Evolutionary conservation across 2,888 invertebrate genomes (phyloP).

Genomic region (Loripinus fragilis): DNA sequence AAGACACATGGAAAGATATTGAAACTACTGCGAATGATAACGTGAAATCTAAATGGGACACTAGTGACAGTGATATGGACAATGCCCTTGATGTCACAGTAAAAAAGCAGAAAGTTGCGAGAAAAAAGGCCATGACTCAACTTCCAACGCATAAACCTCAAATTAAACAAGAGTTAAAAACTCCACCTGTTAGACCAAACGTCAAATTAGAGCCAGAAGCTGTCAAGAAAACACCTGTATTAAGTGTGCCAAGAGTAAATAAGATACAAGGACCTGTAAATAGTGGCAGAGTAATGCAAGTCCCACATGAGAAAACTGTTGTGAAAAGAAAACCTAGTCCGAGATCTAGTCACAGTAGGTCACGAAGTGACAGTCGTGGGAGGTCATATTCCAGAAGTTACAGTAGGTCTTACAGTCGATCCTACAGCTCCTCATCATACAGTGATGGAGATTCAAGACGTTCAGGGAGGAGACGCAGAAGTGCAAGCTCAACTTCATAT

Average conservation of each 20-base stretch:
- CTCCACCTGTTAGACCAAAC: constrained; percentile 34
- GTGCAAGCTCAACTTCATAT: constrained; percentile 68
- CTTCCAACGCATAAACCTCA: constrained; percentile 21
- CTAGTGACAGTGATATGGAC: constrained; percentile 78
- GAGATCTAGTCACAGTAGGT: constrained; percentile 56
- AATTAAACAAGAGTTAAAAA: constrained; percentile 50
- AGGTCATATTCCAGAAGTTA: constrained; percentile 62
- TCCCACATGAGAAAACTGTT: constrained; percentile 13
- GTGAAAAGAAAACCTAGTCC: constrained; percentile 46
- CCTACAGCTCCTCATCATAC: constrained; percentile 67
- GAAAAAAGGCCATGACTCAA: constrained; percentile 24
- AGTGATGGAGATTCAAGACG: constrained; percentile 62
- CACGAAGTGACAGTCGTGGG: constrained; percentile 44
- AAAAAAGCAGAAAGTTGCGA: constrained; percentile 50
- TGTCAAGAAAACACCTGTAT: constrained; percentile 33
- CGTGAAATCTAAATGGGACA: constrained; percentile 79
- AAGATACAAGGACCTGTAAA: constrained; percentile 37
- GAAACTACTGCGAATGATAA: constrained; percentile 71
- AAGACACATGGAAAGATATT: constrained; percentile 77
- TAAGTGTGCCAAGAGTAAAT: constrained; percentile 48
- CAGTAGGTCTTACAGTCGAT: constrained; percentile 65
- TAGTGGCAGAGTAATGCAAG: constrained; percentile 42
- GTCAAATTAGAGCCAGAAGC: constrained; percentile 36
- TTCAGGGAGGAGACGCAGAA: constrained; percentile 63
- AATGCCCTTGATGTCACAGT: constrained; percentile 60